Evolutionary conservation across 2,888 invertebrate genomes (phyloP).

Genomic region (Panzeria rudis): DNA sequence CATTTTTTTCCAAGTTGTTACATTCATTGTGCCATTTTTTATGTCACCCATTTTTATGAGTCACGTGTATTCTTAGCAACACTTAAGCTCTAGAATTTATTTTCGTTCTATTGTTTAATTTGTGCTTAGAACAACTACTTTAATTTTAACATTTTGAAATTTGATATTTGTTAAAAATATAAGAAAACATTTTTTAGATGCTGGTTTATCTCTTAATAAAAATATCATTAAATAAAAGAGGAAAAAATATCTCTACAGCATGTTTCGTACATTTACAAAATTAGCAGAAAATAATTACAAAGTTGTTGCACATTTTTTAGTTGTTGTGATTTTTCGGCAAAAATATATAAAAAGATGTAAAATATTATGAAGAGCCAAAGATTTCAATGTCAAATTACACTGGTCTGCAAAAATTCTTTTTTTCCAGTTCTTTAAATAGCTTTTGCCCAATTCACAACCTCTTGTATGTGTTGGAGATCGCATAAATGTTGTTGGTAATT

Average conservation of each 20-base stretch:
- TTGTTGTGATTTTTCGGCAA: not conserved
- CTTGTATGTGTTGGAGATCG: no score
- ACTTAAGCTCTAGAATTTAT: conserved; percentile 6
- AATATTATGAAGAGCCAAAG: conserved; percentile 4
- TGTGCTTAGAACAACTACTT: conserved; percentile 49
- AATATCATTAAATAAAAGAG: not conserved
- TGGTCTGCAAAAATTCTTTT: not conserved
- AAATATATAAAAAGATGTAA: not conserved
- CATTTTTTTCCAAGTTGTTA: conserved; percentile 15
- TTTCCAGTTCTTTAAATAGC: no score
- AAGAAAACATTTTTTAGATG: conserved; percentile 19
- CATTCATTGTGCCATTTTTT: not conserved
- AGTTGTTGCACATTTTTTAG: conserved; percentile 22
- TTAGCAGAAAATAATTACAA: not conserved
- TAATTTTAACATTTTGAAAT: conserved; percentile 54
- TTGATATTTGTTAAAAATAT: conserved; percentile 50
- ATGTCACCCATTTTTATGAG: conserved; percentile 51
- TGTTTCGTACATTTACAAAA: not conserved
- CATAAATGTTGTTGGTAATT: no score
- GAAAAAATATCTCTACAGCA: not conserved
- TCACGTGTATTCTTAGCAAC: conserved; percentile 61
- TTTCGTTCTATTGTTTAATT: conserved; percentile 1
- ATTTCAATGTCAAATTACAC: conserved; percentile 48
- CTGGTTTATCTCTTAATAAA: conserved; percentile 39
- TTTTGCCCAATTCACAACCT: no score